These are phyloP conservation scores for Chironomus riparius DNA, from an alignment of 2,888 invertebrate genomes.

Conservation along the genomic window DNA sequence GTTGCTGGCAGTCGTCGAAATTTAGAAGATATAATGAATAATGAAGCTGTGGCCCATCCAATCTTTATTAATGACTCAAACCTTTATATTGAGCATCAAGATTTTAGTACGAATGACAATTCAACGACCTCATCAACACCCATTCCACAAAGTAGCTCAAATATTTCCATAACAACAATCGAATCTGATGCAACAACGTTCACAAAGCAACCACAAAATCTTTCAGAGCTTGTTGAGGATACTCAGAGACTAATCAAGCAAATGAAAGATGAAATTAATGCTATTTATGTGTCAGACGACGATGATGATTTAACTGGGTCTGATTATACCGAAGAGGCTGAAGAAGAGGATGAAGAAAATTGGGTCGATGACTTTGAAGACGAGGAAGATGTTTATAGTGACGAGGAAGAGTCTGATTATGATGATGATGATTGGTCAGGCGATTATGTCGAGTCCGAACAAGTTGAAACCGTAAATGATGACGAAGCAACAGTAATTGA, in stretches of 20 bases:
- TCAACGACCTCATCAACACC: conserved; percentile 14
- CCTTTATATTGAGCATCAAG: too few relatives aligned
- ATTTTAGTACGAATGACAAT: not conserved
- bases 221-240: conserved; percentile 49
- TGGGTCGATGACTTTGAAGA: conserved; percentile 47
- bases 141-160: conserved; percentile 30
- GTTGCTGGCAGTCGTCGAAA: not conserved
- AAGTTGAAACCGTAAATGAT: conserved; percentile 35
- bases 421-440: conserved; percentile 33
- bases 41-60: too few relatives aligned
- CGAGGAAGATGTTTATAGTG: conserved; percentile 34
- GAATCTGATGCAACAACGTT: not conserved
- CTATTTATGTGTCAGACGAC: conserved; percentile 39
- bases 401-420: conserved; percentile 41
- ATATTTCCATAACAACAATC: conserved; percentile 35
- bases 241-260: conserved; percentile 54
- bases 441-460: conserved; percentile 17
- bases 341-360: conserved; percentile 44
- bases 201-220: conserved; percentile 36
- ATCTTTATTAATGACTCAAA: too few relatives aligned
- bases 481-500: conserved; percentile 46
- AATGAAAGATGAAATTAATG: conserved; percentile 57
- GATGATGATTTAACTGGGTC: conserved; percentile 29
- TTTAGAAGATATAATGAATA: too few relatives aligned
- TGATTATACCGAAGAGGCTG: conserved; percentile 38